Conservation (phyloP, 2,113 vertebrate species). For the Macaca fascicularis region DNA sequence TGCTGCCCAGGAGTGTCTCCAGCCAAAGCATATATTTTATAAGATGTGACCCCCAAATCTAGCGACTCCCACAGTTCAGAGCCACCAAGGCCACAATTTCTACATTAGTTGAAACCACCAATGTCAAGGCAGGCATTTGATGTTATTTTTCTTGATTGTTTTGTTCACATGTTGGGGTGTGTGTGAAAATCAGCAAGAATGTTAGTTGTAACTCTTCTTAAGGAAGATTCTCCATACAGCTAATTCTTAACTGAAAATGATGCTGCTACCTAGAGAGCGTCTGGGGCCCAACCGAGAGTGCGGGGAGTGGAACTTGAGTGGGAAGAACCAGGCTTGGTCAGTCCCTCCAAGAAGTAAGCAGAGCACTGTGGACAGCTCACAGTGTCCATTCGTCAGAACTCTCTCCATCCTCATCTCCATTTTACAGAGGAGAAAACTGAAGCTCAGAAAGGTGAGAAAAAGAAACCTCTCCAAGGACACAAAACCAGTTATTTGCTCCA, state of each 20-base stretch:
- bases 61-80: background rate
- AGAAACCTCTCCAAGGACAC: background rate
- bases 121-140: background rate
- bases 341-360: background rate
- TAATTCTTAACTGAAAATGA: background rate
- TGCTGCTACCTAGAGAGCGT: background rate
- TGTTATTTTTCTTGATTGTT: background rate
- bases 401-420: background rate
- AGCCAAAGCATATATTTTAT: background rate
- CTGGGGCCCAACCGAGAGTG: fast-evolving
- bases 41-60: constrained; percentile 11
- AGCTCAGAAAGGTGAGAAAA: background rate
- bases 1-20: background rate
- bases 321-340: background rate
- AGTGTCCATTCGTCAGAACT: background rate
- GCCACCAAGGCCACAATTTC: constrained; percentile 8
- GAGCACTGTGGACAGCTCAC: background rate
- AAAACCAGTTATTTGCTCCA: background rate
- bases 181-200: background rate
- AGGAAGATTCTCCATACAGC: background rate
- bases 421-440: background rate
- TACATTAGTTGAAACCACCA: background rate
- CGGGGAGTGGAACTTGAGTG: background rate
- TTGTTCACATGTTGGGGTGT: background rate
- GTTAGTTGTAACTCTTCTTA: background rate